These are phyloP conservation scores for Amphilophus citrinellus DNA, from an alignment of 2,113 vertebrate genomes.

Conservation along the genomic window DNA sequence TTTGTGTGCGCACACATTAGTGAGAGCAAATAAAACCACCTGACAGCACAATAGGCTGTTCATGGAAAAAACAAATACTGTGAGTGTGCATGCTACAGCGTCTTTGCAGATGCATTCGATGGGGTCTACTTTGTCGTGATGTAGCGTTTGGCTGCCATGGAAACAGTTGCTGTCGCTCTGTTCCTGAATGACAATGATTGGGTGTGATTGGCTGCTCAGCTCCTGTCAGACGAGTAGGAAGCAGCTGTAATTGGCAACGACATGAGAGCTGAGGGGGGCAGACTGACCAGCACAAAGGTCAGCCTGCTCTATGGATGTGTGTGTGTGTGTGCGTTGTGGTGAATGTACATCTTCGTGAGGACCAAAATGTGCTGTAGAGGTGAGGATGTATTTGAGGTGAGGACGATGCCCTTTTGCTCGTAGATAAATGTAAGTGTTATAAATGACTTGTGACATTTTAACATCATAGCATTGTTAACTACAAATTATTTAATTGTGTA, in stretches of 20 bases:
- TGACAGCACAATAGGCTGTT: slow-evolving; percentile 4
- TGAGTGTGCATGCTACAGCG: not conserved
- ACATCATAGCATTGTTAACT: too few species aligned
- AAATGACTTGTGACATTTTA: not conserved
- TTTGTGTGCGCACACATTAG: not conserved
- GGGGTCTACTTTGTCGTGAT: not conserved
- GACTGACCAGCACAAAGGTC: slow-evolving; percentile 37
- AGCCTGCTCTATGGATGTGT: not conserved
- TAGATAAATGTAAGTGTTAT: not conserved
- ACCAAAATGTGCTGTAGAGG: not conserved
- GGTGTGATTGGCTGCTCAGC: slow-evolving; percentile 22
- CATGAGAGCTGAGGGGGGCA: slow-evolving; percentile 3
- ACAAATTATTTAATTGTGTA: not conserved
- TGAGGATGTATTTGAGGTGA: not conserved
- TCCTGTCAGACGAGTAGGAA: slow-evolving; percentile 20
- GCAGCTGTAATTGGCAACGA: slow-evolving; percentile 41
- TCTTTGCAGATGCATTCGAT: not conserved
- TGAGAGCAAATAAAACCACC: slow-evolving; percentile 11
- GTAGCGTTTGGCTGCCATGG: slow-evolving; percentile 38
- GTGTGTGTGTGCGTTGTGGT: not conserved
- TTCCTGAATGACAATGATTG: slow-evolving; percentile 49
- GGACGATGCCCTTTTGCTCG: not conserved
- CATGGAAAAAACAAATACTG: not conserved
- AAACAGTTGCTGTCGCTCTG: slow-evolving; percentile 25
- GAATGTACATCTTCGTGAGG: not conserved